Conservation (phyloP, 2,888 invertebrate genomes). For the Agrypnus murinus region DNA sequence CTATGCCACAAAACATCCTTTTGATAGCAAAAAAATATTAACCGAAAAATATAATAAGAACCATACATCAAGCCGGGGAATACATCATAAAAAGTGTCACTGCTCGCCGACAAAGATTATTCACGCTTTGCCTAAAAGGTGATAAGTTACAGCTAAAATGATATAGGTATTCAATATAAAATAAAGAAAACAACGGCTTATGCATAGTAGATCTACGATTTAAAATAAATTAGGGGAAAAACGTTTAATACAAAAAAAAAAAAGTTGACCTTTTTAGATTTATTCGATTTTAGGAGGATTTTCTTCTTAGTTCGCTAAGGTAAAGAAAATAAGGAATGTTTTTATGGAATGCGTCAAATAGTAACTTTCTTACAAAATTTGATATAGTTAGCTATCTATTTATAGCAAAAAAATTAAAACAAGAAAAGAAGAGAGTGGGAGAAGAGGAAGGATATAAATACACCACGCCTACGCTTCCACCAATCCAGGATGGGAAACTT, state of each 20-base stretch:
- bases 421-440: constrained; percentile 50
- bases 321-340: too few relatives aligned
- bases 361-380: too few relatives aligned
- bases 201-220: neutral
- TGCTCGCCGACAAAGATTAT: constrained; percentile 51
- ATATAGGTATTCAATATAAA: constrained; percentile 39
- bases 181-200: constrained; percentile 20
- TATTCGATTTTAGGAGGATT: too few relatives aligned
- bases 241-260: constrained; percentile 8
- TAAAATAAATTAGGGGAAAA: constrained; percentile 19
- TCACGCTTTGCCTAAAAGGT: constrained; percentile 49
- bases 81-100: constrained; percentile 53
- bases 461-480: constrained; percentile 59
- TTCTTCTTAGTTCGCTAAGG: too few relatives aligned
- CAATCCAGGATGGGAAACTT: constrained; percentile 58
- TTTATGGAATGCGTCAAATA: too few relatives aligned
- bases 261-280: neutral
- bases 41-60: constrained; percentile 54
- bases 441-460: constrained; percentile 58
- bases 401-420: constrained; percentile 50
- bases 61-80: constrained; percentile 48
- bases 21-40: constrained; percentile 54
- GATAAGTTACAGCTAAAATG: constrained; percentile 48
- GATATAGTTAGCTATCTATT: too few relatives aligned
- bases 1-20: constrained; percentile 59